Conservation (phyloP, 2,888 invertebrate genomes). For the Machimus rusticus region DNA sequence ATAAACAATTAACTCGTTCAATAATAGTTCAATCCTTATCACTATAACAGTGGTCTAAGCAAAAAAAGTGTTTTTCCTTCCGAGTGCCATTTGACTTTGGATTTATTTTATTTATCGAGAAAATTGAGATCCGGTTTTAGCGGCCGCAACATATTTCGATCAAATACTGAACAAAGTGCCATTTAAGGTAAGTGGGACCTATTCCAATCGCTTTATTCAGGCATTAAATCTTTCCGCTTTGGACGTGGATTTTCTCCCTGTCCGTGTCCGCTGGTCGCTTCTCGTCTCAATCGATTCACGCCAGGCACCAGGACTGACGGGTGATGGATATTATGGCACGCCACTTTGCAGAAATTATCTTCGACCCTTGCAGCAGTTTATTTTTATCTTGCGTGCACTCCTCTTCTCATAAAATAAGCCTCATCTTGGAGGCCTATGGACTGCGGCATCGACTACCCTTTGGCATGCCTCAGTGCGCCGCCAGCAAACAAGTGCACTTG, state of each 20-base stretch:
- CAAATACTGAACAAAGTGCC: background rate
- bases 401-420: background rate
- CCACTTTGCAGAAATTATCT: background rate
- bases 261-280: background rate
- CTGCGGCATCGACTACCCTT: background rate
- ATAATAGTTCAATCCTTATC: background rate
- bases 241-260: background rate
- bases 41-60: background rate
- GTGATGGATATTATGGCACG: background rate
- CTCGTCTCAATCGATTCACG: background rate
- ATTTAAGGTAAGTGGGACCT: constrained; percentile 20
- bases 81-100: background rate
- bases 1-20: background rate
- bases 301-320: background rate
- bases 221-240: background rate
- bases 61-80: background rate
- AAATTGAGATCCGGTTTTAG: constrained; percentile 11
- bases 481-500: background rate
- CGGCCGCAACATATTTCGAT: background rate
- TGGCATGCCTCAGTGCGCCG: background rate
- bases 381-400: background rate
- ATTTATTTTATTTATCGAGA: background rate
- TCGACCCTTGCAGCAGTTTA: background rate
- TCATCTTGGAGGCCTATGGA: background rate
- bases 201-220: background rate